These are phyloP conservation scores for Sebastes cheni DNA, from an alignment of 2,797 vertebrate species.

Conservation along the genomic window DNA sequence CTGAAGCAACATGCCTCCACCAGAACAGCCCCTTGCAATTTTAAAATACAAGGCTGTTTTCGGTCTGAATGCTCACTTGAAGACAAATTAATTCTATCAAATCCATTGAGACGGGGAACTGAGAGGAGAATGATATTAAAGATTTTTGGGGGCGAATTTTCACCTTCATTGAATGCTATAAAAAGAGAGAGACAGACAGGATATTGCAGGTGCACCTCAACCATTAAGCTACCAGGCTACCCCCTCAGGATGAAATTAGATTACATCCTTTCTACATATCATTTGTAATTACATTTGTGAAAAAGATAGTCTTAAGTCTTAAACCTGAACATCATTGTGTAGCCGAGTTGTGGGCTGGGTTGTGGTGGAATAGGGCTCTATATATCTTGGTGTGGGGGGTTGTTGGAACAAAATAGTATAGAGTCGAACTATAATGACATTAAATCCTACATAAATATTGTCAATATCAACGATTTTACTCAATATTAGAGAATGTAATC, in stretches of 20 bases:
- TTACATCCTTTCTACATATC: neutral
- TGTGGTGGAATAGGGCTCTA: neutral
- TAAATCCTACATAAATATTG: slow-evolving; percentile 40
- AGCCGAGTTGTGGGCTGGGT: neutral
- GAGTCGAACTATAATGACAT: slow-evolving; percentile 18
- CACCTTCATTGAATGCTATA: neutral
- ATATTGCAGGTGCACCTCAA: neutral
- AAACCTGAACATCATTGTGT: neutral
- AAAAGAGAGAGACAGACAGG: neutral
- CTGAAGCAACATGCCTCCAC: neutral
- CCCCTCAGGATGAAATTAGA: neutral
- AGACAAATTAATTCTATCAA: neutral
- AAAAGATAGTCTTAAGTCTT: neutral
- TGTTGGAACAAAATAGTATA: neutral
- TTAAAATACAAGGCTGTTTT: neutral
- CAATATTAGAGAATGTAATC: neutral
- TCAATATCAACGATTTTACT: neutral
- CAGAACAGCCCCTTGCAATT: neutral
- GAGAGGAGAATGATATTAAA: neutral
- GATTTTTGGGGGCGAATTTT: neutral
- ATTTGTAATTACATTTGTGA: neutral
- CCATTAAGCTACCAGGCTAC: neutral
- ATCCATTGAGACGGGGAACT: neutral
- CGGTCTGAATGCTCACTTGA: neutral
- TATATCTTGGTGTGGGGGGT: neutral